Evolutionary conservation across 1,140 invertebrate genomes (phyloP), one percentile per base, ranked within the genome.

Genomic region (Pteromalus puparum): DNA sequence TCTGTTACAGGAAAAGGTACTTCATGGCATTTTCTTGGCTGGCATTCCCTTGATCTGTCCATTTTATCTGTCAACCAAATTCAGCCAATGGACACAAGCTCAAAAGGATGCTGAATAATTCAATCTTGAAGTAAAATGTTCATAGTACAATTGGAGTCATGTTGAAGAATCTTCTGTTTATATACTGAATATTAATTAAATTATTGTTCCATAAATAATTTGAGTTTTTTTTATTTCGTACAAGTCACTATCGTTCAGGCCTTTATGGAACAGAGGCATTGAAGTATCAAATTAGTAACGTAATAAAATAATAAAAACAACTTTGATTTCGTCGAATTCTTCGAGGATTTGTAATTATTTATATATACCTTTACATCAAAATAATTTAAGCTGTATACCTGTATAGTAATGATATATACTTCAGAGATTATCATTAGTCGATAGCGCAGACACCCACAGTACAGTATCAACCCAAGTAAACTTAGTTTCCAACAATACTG

Each of bases 1-100:
- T 75, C 12, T 75, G 48, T 82, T 82, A 34, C 48, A 82, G 81
- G 81, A 82, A 82, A 82, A 82, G 38, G n/a, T 53, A 15, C 0
- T 24, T 38, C 81, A 61, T 42, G 81, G 70, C 48, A 7, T 21
- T 3, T 1, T 82, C 21, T 15, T 82, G 1, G 4, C 15, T 2
- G 6, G 9, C 7, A 70, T 82, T 15, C 81, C 81, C 0, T 10
- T 82, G 18, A 24, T 74, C 0, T 4, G 38, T 4, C 81, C 81
- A 24, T 1, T 61, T 0, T 82, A 75, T 13, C 2, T 61, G 0
- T 10, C 70, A 34, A 13, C 26, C 15, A 21, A 82, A 65, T 74
- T 82, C 12, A 13, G 1, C 1, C 26, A 74, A 24, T 82, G 81
- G 81, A 4, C 53, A 61, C 2, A 61, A 21, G 53, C 21, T 18